These are phyloP conservation scores for Sorex fumeus DNA, from an alignment of 2,113 vertebrate genomes.

Conservation along the genomic window DNA sequence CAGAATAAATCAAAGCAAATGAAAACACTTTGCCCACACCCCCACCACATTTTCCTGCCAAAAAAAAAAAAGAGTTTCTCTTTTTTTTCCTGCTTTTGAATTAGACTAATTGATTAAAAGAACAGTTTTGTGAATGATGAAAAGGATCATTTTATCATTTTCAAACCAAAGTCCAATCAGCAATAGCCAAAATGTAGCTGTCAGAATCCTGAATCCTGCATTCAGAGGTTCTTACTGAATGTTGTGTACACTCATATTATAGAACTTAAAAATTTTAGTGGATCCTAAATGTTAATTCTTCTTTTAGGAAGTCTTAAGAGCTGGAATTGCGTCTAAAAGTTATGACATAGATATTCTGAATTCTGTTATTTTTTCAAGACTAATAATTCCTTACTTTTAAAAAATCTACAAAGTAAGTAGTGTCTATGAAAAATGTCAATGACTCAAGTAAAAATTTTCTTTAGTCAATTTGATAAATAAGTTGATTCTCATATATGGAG, in stretches of 20 bases:
- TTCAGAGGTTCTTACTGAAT: neutral
- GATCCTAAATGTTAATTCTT: neutral
- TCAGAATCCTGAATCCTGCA: neutral
- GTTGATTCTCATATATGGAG: neutral
- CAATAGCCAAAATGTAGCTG: neutral
- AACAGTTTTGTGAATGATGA: constrained; percentile 5
- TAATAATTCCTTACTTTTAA: neutral
- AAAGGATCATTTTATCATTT: constrained; percentile 18
- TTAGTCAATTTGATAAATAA: neutral
- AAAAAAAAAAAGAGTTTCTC: neutral
- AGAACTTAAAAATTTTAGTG: neutral
- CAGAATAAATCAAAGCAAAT: constrained; percentile 51
- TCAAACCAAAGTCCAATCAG: neutral
- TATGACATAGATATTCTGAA: neutral
- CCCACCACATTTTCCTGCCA: neutral
- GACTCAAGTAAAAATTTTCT: neutral
- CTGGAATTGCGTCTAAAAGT: constrained; percentile 4
- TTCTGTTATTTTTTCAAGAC: neutral
- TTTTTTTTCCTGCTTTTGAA: constrained; percentile 64
- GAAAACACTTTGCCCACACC: neutral
- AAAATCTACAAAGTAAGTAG: neutral
- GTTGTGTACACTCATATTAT: neutral
- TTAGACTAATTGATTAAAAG: constrained; percentile 5
- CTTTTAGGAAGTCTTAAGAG: neutral
- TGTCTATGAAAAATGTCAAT: neutral